Base-by-base conservation (phyloP, 2,113 vertebrate genomes). In the Larimichthys polyactis region DNA sequence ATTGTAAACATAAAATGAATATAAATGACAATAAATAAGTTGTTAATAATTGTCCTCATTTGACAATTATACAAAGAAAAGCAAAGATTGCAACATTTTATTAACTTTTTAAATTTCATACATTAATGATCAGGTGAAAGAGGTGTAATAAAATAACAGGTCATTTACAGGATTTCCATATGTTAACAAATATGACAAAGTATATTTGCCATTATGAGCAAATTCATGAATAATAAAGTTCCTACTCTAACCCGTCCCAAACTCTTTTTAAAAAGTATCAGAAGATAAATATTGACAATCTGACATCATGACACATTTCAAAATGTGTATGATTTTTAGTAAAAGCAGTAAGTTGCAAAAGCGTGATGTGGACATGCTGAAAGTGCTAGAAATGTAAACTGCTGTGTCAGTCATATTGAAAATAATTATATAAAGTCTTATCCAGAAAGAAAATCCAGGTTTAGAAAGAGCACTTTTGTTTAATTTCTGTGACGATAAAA, bases 261-360 rank as follows among this genome's bases (percentile, higher is more conserved):
- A 54, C 4, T 20, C 44, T 11, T 2, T 27, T 40, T 40, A 9
- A 14, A 16, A 59, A 59, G 62, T 58, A 71, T 11, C 62, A n/a
- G 20, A 43, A 0, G 6, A 74, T 54, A 44, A 4, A 71, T 20
- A 22, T 65, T 16, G 1, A 48, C 29, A 72, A 55, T 68, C 24
- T 54, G 20, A 54, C n/a, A 73, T 57, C 22, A 15, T 60, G 17
- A n/a, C 20, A 1, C 9, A 16, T n/a, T 32, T 7, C 0, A 8
- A 46, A 57, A 57, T 46, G 5, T n/a, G 15, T 55, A 2, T 52
- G 3, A 7, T 57, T 60, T 48, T 14, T 40, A 66, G 27, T 29
- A 43, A 69, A 76, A 52, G 15, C 11, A 68, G 16, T 57, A 49
- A 22, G 74, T 77, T 57, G 9, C 62, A 27, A 65, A 74, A 70